Conservation (phyloP, 64 coral and sea anemone genomes). For the Stichodactyla mertensii region DNA sequence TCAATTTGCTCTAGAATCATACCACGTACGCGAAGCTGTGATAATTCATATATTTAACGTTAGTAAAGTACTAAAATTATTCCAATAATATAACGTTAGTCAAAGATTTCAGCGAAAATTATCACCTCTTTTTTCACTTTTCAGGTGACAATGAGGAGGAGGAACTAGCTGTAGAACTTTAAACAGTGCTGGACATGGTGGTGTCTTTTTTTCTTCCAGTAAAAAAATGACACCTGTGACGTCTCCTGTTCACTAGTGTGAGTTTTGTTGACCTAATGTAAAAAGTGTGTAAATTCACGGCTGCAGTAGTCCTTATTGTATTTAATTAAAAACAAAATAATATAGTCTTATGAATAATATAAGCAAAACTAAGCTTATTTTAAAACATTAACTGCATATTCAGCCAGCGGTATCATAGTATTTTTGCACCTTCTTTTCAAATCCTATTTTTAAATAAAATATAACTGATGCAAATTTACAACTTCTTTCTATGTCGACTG, state of each 20-base stretch:
- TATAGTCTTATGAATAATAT: neutral
- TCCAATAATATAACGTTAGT: too few relatives aligned
- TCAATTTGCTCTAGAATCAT: neutral
- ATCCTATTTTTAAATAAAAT: too few relatives aligned
- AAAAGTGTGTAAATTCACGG: neutral
- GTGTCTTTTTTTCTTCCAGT: neutral
- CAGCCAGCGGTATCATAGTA: too few relatives aligned
- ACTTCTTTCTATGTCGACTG: too few relatives aligned
- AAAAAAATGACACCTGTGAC: neutral
- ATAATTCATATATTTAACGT: neutral
- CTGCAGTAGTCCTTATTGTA: neutral
- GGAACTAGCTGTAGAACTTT: neutral
- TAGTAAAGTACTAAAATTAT: too few relatives aligned
- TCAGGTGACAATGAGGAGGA: neutral
- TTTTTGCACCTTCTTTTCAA: too few relatives aligned
- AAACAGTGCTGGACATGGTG: neutral
- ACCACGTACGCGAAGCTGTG: neutral
- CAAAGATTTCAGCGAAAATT: too few relatives aligned
- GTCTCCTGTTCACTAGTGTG: neutral
- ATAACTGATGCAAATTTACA: too few relatives aligned
- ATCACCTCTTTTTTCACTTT: too few relatives aligned
- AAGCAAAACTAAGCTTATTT: neutral
- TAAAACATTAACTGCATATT: too few relatives aligned
- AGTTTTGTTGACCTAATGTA: neutral
- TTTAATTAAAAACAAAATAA: neutral